Evolutionary conservation across 2,113 vertebrate species (phyloP), one percentile per base, ranked within the genome.

Genomic region (Prietella phreatophila): DNA sequence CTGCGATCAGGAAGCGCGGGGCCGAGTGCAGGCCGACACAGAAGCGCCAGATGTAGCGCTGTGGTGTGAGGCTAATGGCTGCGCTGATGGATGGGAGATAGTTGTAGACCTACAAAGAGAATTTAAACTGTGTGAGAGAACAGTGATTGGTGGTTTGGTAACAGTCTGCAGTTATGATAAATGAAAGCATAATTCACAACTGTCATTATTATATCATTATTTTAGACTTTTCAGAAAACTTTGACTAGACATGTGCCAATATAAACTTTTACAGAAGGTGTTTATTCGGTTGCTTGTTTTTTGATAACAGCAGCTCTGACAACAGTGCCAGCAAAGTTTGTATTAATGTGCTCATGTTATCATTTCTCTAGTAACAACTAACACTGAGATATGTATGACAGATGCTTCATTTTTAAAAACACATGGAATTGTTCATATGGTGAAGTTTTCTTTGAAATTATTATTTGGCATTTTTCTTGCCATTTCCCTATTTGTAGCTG

Each of bases 81-180:
- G 97, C 95, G 6, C 98, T 99, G 94, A 99, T 97, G 39, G 98
- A 99, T 0, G 98, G 98, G 19, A 99, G 96, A 94, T 98, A 99
- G 94, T 99, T 99, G 1, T 94, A 85, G 3, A 99, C 98, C 98
- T 99, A 93, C 58, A 80, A 83, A 84, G 13, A 69, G n/a, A 58
- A 67, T 65, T 65, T 14, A 42, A 75, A 19, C 14, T 25, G 22
- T 4, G 39, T 47, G 73, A 27, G 11, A 76, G 11, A 50, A 50
- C 22, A 14, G 39, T 47, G 39, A 27, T 7, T 27, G 39, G 2
- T 39, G 71, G 8, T 25, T 14, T 13, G 3, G 33, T 71, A 36
- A 60, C 30, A 60, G 27, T 30, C 17, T 19, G 11, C 42, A 58
- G 55, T 78, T 47, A 14, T 0, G 7, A 56, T 27, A 53, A 55